These are phyloP conservation scores for Montipora capricornis DNA, from an alignment of 64 coral and sea anemone genomes.

Conservation along the genomic window DNA sequence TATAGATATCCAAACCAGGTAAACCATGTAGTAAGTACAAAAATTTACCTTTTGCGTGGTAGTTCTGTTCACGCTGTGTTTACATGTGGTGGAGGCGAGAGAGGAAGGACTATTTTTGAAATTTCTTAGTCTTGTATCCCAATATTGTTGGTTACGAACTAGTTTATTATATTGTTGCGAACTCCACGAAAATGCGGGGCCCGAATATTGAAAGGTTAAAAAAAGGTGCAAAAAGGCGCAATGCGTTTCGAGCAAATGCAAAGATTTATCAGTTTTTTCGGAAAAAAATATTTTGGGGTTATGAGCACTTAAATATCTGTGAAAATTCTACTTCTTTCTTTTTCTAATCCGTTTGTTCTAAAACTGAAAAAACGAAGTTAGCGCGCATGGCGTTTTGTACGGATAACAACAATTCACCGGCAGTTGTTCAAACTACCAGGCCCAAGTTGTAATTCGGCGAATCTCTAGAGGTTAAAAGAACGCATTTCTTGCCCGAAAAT, in stretches of 20 bases:
- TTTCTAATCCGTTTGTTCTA: not conserved
- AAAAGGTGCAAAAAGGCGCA: too few relatives aligned
- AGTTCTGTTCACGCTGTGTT: not conserved
- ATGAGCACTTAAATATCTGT: not conserved
- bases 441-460: not conserved
- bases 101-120: not conserved
- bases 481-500: not conserved
- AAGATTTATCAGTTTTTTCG: not conserved
- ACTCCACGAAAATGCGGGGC: not conserved
- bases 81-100: not conserved
- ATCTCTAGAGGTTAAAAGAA: not conserved
- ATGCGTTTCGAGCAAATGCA: not conserved
- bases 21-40: not conserved
- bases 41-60: not conserved
- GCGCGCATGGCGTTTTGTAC: not conserved
- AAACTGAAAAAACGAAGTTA: not conserved
- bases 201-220: not conserved
- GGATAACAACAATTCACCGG: not conserved
- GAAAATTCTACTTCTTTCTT: not conserved
- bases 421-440: not conserved
- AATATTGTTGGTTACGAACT: not conserved
- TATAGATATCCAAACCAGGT: not conserved
- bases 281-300: not conserved
- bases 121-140: not conserved
- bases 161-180: not conserved